Base-by-base conservation (phyloP, 2,113 vertebrate genomes). In the Merops nubicus region DNA sequence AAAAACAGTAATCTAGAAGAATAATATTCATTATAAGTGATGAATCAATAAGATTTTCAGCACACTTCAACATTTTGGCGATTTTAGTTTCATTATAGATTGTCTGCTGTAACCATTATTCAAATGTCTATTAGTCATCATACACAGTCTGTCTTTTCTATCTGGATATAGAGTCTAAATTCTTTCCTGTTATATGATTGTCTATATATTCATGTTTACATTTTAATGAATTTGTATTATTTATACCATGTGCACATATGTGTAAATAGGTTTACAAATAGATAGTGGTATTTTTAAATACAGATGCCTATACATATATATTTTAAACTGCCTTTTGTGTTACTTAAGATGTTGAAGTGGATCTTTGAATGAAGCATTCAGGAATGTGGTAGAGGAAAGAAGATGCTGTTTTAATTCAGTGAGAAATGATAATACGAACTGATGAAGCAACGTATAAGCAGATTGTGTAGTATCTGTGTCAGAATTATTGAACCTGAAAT, bases 401-500 rank as follows among this genome's bases (percentile, higher is more conserved):
- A 40, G 6, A 15, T 75, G 15, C 15, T 63, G 23, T 6, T 85
- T 90, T 79, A 91, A 75, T 42, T 42, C 72, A 64, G 9, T 86
- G 47, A 88, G 65, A 84, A 25, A 45, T 63, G 94, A 96, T 83
- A 78, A 70, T 50, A 59, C 63, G 53, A 96, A 85, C 36, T 76
- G 64, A 93, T 91, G 34, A 95, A 79, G 28, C 0, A 15, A 17
- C 47, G 36, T 29, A 51, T 33, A 45, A 94, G 83, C 80, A 72
- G 34, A 50, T 64, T 82, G 23, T 64, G 57, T 77, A 31, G 83
- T 86, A 64, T 69, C 29, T 72, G 42, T 91, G 40, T 94, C 59
- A 88, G 72, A 94, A 93, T 89, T 89, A 88, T 36, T 92, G 18
- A 88, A 59, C 57, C 88, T 89, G 87, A 97, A 97, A 97, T 96